A percentile compares a stretch with the other conserved stretches of the same genome.
Evolutionary conservation across 1,140 invertebrate genomes (phyloP).

Genomic region (Trinorchestia longiramus): DNA sequence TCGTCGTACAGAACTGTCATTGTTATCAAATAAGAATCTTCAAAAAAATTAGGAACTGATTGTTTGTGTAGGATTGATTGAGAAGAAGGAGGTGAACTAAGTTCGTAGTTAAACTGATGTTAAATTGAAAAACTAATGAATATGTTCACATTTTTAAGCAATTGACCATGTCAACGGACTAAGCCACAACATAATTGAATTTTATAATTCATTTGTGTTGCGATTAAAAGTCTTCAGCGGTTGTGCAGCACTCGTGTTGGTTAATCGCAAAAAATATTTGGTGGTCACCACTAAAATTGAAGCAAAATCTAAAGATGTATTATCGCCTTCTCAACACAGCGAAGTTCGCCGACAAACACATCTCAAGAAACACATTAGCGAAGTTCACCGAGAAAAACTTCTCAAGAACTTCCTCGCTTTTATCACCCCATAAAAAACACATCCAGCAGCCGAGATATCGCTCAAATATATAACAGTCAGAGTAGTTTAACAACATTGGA

Average conservation of each 20-base stretch:
- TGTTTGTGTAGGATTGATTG: too few relatives aligned
- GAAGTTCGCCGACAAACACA: not conserved
- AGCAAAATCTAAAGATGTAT: not conserved
- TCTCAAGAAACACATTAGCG: not conserved
- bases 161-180: not conserved
- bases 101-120: too few relatives aligned
- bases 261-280: not conserved
- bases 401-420: not conserved
- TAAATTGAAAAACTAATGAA: too few relatives aligned
- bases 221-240: not conserved
- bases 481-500: not conserved
- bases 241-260: not conserved
- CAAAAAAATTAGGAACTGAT: too few relatives aligned
- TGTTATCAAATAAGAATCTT: too few relatives aligned
- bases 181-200: not conserved
- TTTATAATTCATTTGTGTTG: not conserved
- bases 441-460: not conserved
- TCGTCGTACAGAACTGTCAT: not conserved
- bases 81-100: too few relatives aligned
- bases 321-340: not conserved
- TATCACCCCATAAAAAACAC: not conserved
- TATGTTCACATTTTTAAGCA: too few relatives aligned
- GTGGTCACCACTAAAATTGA: not conserved
- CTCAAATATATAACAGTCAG: not conserved
- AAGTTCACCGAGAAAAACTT: not conserved